A percentile compares a stretch with the other conserved stretches of the same genome.
Evolutionary conservation across 2,797 vertebrate species (phyloP).

Genomic region (Eutrigla gurnardus): DNA sequence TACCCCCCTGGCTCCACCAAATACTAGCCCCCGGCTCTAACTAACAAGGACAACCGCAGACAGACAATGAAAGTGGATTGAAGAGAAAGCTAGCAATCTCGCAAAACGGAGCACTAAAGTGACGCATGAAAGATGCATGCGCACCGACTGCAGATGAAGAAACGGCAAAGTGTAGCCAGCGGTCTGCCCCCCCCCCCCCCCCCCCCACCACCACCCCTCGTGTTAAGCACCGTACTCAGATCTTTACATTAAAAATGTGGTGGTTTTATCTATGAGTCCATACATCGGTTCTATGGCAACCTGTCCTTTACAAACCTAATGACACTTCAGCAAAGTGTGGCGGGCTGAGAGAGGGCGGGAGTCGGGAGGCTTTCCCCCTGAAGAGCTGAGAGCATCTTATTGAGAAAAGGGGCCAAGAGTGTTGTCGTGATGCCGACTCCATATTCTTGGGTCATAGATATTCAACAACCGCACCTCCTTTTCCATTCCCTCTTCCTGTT

Average conservation of each 20-base stretch:
- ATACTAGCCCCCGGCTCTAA: constrained; percentile 65
- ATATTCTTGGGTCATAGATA: constrained; percentile 75
- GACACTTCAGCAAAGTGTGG: constrained; percentile 81
- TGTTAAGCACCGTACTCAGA: constrained; percentile 44
- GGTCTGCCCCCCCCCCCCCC: constrained; percentile 27
- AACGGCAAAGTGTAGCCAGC: constrained; percentile 19
- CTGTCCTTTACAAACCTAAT: constrained; percentile 76
- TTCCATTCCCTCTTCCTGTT: constrained; percentile 40
- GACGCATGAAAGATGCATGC: constrained; percentile 75
- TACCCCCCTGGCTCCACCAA: constrained; percentile 59
- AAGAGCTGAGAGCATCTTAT: constrained; percentile 80
- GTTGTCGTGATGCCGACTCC: constrained; percentile 78
- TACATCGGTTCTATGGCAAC: constrained; percentile 72
- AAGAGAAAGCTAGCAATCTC: constrained; percentile 83
- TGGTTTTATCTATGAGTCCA: constrained; percentile 62
- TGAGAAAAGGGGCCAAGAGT: constrained; percentile 72
- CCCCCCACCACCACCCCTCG: neutral
- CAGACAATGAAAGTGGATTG: constrained; percentile 79
- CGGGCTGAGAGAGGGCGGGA: constrained; percentile 76
- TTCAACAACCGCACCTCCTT: constrained; percentile 66
- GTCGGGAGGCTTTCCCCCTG: constrained; percentile 72
- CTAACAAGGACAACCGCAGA: constrained; percentile 73
- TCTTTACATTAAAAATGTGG: constrained; percentile 75
- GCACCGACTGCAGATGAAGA: constrained; percentile 70
- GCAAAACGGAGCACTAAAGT: constrained; percentile 70